Percentiles rank a stretch among this genome's conserved stretches.
Evolutionary conservation across 2,113 vertebrate genomes (phyloP).

Genomic region (Syrmaticus mikado): DNA sequence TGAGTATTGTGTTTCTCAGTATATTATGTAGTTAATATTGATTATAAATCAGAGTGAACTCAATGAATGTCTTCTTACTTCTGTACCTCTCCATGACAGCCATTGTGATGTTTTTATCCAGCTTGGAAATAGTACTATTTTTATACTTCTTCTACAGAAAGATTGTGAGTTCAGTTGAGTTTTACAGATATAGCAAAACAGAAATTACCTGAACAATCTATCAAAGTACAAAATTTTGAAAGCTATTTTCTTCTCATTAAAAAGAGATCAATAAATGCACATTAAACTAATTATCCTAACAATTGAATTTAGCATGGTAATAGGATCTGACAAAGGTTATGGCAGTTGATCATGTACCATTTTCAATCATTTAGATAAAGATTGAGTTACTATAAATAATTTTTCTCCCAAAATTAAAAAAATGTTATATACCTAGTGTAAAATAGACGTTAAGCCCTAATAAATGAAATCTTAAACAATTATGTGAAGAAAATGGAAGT

Average conservation of each 20-base stretch:
- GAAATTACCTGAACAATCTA: not conserved
- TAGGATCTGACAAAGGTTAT: not conserved
- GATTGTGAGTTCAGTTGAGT: not conserved
- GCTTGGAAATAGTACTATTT: not conserved
- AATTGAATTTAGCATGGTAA: not conserved
- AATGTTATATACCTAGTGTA: not conserved
- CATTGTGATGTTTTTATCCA: not conserved
- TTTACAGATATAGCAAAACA: not conserved
- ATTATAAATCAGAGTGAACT: conserved; percentile 62
- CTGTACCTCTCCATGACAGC: not conserved
- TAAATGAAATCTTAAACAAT: not conserved
- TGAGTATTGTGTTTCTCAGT: conserved; percentile 18
- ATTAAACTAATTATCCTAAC: conserved; percentile 27
- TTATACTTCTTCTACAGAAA: conserved; percentile 28
- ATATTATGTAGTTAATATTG: conserved; percentile 70
- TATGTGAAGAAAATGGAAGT: not conserved
- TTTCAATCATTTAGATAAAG: not conserved
- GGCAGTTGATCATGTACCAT: not conserved
- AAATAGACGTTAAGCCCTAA: not conserved
- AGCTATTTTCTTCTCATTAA: not conserved
- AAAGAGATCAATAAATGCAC: not conserved
- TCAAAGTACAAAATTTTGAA: not conserved
- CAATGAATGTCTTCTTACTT: not conserved
- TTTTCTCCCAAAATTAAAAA: not conserved
- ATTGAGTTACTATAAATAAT: not conserved